Base-by-base conservation (phyloP, 64 coral and sea anemone species). In the Stichodactyla mertensii region DNA sequence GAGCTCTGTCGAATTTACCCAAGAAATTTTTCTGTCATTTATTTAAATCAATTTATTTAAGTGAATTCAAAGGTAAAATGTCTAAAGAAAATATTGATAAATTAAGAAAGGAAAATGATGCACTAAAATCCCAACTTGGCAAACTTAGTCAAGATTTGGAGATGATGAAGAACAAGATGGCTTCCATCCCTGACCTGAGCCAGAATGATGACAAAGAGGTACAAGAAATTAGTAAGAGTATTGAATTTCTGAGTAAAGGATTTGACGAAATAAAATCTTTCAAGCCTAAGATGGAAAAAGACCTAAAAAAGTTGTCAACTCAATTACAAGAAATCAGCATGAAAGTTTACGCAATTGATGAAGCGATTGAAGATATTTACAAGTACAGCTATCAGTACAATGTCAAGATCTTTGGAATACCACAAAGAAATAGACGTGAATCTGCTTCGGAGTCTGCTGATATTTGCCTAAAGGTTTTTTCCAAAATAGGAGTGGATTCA, bases 381-480 rank as follows among this genome's bases (percentile, higher is more conserved):
- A 57, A 87, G 14, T 84, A 93, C 52, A 83, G 88, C 78, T 93
- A 83, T 55, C 61, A 78, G 18, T 86, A 82, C 84, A 93, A 93
- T 27, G 52, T 89, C 5, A 88, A 92, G 71, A 55, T 92, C 52
- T n/a, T 92, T 18, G 86, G 86, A 57, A 84, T 92, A 51, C 91
- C 56, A 15, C 53, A 86, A 23, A 53, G 85, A 18, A 79, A 64
- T 23, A 19, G 79, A 13, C 18, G 26, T 54, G 91, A 89, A 93
- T 62, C 87, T 2, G 87, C 87, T 18, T 10, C 14, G 8, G 87
- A 93, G 14, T 64, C 91, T 7, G 27, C 62, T 8, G 54, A 80
- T 16, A 52, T 84, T 24, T 88, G 86, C 79, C 8, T 45, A 12
- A 91, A 87, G 19, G 52, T 87, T 5, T 92, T 92, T 18, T 54